Conservation (phyloP, 2,888 invertebrate species). For the Dasypolia templi region DNA sequence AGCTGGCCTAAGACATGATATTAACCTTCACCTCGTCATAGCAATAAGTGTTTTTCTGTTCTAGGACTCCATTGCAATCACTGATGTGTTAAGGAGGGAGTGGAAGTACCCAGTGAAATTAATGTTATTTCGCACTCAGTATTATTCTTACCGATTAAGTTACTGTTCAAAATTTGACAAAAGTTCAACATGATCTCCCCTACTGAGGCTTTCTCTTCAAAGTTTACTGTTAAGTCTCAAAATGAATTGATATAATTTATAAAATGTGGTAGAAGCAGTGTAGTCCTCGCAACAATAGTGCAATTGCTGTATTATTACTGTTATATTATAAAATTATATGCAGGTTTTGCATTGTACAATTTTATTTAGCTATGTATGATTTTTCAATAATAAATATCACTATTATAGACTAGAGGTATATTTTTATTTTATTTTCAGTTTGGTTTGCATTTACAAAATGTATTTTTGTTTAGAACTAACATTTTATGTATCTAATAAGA, state of each 20-base stretch:
- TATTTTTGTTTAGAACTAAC: constrained; percentile 73
- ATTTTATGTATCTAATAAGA: constrained; percentile 73
- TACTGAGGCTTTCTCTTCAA: constrained; percentile 82
- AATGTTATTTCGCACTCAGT: constrained; percentile 87
- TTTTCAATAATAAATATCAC: constrained; percentile 89
- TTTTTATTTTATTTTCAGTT: constrained; percentile 84
- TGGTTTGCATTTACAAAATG: constrained; percentile 82
- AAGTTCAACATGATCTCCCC: constrained; percentile 83
- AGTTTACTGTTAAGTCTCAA: constrained; percentile 79
- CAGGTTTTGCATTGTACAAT: constrained; percentile 89
- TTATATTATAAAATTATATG: constrained; percentile 87
- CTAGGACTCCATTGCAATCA: constrained; percentile 80
- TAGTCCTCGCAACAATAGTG: constrained; percentile 90
- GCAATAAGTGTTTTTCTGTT: constrained; percentile 79
- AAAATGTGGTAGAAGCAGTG: constrained; percentile 85
- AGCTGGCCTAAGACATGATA: constrained; percentile 85
- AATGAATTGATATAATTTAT: constrained; percentile 81
- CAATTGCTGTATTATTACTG: constrained; percentile 86
- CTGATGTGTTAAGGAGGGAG: constrained; percentile 72
- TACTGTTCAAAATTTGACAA: constrained; percentile 81
- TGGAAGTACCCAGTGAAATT: constrained; percentile 85
- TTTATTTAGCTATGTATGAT: constrained; percentile 89
- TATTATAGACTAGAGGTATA: constrained; percentile 86
- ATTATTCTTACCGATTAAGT: constrained; percentile 85
- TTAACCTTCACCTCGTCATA: constrained; percentile 78